Evolutionary conservation across 2,113 vertebrate species (phyloP).

Genomic region (Heloderma charlesbogerti): DNA sequence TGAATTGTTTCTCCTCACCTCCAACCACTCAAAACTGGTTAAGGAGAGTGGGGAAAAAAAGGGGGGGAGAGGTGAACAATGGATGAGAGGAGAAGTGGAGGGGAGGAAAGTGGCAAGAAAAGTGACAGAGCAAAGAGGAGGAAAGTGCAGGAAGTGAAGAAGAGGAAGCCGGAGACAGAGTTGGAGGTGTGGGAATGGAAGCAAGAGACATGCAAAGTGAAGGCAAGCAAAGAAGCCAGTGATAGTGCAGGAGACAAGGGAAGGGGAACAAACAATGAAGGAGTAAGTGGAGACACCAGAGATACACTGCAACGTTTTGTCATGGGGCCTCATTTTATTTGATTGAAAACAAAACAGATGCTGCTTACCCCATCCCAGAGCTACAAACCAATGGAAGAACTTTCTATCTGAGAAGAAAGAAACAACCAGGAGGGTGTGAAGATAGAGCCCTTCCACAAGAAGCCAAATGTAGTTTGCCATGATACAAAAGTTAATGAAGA

Average conservation of each 20-base stretch:
- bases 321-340: not conserved
- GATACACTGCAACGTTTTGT: not conserved
- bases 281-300: no score
- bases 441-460: constrained; percentile 92
- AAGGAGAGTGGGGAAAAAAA: not conserved
- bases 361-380: constrained; percentile 90
- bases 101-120: not conserved
- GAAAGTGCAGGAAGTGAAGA: not conserved
- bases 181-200: not conserved
- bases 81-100: not conserved
- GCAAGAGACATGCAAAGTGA: not conserved
- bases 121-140: not conserved
- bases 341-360: constrained; percentile 53
- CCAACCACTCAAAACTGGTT: not conserved
- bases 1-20: not conserved
- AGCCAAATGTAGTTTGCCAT: constrained; percentile 96
- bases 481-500: constrained; percentile 94
- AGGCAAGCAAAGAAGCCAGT: not conserved
- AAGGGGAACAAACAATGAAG: not conserved
- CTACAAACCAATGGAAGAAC: constrained; percentile 87
- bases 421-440: constrained; percentile 88
- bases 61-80: not conserved
- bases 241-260: not conserved
- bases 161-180: not conserved
- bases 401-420: constrained; percentile 91